phyloP scores from a whole-genome alignment of 2,797 vertebrate genomes.

The Schizopygopsis malacanthus region DNA sequence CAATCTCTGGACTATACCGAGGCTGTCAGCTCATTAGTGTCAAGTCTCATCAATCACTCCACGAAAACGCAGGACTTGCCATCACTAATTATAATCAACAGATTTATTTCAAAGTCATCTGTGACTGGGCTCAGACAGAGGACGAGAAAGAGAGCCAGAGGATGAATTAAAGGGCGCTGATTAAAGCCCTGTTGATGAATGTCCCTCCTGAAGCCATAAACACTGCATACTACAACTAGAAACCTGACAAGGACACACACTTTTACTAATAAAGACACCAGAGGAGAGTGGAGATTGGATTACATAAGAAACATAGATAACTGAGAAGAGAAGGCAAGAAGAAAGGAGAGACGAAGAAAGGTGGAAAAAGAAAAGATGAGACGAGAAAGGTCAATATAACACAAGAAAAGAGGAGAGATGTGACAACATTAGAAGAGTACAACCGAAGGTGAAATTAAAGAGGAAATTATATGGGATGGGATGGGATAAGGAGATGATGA shows the following conservation, averaged over 20 bases:
- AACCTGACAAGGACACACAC: conserved; percentile 49
- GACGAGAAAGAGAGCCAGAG: conserved; percentile 42
- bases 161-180: conserved; percentile 27
- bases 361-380: neutral
- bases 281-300: neutral
- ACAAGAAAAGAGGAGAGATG: neutral
- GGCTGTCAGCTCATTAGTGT: conserved; percentile 54
- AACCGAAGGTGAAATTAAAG: neutral
- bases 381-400: no score
- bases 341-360: neutral
- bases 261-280: conserved; percentile 38
- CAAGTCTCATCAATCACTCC: conserved; percentile 56
- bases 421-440: neutral
- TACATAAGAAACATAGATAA: neutral
- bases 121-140: conserved; percentile 13
- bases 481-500: no score
- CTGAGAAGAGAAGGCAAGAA: neutral
- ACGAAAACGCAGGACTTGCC: conserved; percentile 46
- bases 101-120: conserved; percentile 53
- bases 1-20: conserved; percentile 22
- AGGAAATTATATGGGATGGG: neutral
- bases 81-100: conserved; percentile 61
- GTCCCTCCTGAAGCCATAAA: conserved; percentile 48
- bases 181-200: conserved; percentile 11
- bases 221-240: conserved; percentile 35